phyloP scores from a whole-genome alignment of 2,888 invertebrate genomes.

The Drosophila putrida region DNA sequence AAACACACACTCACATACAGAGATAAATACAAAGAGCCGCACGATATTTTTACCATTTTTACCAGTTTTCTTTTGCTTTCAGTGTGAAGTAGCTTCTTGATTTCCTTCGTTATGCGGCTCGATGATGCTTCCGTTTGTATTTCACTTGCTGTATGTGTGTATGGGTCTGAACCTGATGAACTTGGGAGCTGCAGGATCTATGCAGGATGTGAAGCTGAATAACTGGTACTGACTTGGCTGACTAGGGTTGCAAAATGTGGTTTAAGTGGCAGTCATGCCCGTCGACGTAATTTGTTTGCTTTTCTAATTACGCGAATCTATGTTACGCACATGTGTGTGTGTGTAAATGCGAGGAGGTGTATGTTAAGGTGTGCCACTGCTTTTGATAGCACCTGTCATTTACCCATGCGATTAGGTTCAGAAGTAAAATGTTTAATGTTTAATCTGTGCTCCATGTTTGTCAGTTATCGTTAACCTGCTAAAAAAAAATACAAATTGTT shows the following conservation, averaged over 20 bases:
- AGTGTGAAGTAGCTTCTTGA: slow-evolving; percentile 66
- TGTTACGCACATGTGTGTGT: slow-evolving; percentile 8
- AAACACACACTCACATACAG: not conserved
- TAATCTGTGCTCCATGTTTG: slow-evolving; percentile 65
- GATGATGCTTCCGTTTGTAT: slow-evolving; percentile 57
- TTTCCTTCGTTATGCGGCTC: slow-evolving; percentile 67
- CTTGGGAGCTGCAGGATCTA: slow-evolving; percentile 1
- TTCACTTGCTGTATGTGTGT: slow-evolving; percentile 2
- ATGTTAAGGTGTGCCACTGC: slow-evolving; percentile 22
- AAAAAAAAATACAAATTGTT: slow-evolving; percentile 41
- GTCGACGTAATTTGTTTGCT: slow-evolving; percentile 63
- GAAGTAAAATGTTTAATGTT: slow-evolving; percentile 58
- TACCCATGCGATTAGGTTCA: slow-evolving; percentile 53
- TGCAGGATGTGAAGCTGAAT: slow-evolving; percentile 22
- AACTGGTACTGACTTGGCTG: slow-evolving; percentile 21
- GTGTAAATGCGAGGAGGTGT: not conserved
- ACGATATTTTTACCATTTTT: slow-evolving; percentile 33
- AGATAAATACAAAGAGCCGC: slow-evolving; percentile 11
- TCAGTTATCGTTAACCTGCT: slow-evolving; percentile 67
- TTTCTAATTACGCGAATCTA: slow-evolving; percentile 63
- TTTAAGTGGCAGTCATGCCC: slow-evolving; percentile 51
- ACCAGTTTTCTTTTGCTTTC: slow-evolving; percentile 12
- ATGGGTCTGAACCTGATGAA: slow-evolving; percentile 6
- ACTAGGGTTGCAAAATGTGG: slow-evolving; percentile 1
- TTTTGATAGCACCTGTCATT: slow-evolving; percentile 50